Percentiles rank a stretch among this genome's conserved stretches.
Conservation (phyloP, 2,113 vertebrate genomes). For the Corythoichthys intestinalis region DNA sequence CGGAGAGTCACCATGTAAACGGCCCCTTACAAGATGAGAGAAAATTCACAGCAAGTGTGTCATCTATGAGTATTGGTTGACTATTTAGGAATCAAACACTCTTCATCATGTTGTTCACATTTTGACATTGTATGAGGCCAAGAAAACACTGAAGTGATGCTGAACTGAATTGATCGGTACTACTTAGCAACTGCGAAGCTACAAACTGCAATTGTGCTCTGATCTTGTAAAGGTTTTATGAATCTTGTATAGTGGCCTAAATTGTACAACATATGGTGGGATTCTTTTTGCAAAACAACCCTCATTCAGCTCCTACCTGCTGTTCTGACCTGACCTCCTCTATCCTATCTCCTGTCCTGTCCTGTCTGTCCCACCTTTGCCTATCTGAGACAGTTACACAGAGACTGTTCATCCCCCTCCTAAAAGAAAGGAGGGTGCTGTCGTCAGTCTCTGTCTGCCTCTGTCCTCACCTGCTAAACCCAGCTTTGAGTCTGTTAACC, state of each 20-base stretch:
- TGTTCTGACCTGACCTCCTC: constrained; percentile 38
- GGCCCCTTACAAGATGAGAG: no score
- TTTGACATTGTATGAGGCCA: neutral
- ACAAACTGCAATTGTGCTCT: no score
- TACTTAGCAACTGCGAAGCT: no score
- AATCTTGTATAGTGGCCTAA: neutral
- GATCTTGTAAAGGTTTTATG: neutral
- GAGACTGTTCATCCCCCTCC: constrained; percentile 55
- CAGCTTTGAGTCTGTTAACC: constrained; percentile 69
- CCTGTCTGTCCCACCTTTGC: constrained; percentile 53
- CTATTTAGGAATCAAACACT: no score
- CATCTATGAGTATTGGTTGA: no score
- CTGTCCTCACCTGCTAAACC: constrained; percentile 46
- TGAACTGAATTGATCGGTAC: no score
- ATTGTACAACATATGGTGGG: neutral
- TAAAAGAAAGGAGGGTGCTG: constrained; percentile 56
- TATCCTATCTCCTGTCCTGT: constrained; percentile 29
- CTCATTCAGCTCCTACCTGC: constrained; percentile 40
- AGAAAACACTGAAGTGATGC: no score
- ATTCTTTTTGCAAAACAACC: neutral
- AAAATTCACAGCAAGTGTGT: no score
- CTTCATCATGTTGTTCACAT: no score
- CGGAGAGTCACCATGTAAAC: no score
- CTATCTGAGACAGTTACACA: constrained; percentile 52
- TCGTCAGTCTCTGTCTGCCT: constrained; percentile 63